A percentile compares a stretch with the other conserved stretches of the same genome.
Conservation (phyloP, 2,113 vertebrate genomes). For the Mugil cephalus region DNA sequence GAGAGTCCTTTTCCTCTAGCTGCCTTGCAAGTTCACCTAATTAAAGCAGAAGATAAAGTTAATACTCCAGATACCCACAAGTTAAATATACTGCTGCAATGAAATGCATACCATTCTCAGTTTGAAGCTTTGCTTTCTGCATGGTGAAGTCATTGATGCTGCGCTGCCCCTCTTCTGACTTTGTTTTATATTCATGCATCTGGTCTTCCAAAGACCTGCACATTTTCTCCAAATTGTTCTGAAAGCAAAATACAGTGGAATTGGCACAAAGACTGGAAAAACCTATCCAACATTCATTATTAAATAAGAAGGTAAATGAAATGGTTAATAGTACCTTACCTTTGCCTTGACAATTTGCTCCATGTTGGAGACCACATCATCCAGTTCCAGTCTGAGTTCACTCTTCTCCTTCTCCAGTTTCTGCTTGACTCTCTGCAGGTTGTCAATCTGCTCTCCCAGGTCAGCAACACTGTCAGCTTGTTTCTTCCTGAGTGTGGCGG, state of each 20-base stretch:
- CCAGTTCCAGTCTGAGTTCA: no score
- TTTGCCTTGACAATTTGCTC: constrained; percentile 62
- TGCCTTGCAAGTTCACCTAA: constrained; percentile 86
- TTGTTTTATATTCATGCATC: constrained; percentile 86
- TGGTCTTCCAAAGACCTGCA: constrained; percentile 89
- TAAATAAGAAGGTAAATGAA: neutral
- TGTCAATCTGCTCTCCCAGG: constrained; percentile 83
- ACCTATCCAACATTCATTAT: no score
- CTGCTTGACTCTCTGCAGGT: constrained; percentile 25
- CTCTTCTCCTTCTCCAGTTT: no score
- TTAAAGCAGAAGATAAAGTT: neutral
- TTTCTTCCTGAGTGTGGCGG: constrained; percentile 79
- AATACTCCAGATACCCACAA: neutral
- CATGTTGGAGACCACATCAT: no score
- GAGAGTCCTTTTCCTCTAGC: constrained; percentile 88
- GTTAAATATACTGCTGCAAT: neutral
- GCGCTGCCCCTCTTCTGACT: constrained; percentile 87
- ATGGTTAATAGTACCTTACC: constrained; percentile 56
- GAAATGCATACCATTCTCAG: constrained; percentile 84
- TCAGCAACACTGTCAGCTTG: constrained; percentile 83
- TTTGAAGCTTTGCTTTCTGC: constrained; percentile 88
- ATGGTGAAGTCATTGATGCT: constrained; percentile 86
- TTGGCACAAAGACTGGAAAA: neutral
- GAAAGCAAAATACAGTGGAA: constrained; percentile 16
- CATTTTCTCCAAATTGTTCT: constrained; percentile 88